A percentile compares a stretch with the other conserved stretches of the same genome.
phyloP scores from a whole-genome alignment of 2,113 vertebrate species.

The Zapornia atra region DNA sequence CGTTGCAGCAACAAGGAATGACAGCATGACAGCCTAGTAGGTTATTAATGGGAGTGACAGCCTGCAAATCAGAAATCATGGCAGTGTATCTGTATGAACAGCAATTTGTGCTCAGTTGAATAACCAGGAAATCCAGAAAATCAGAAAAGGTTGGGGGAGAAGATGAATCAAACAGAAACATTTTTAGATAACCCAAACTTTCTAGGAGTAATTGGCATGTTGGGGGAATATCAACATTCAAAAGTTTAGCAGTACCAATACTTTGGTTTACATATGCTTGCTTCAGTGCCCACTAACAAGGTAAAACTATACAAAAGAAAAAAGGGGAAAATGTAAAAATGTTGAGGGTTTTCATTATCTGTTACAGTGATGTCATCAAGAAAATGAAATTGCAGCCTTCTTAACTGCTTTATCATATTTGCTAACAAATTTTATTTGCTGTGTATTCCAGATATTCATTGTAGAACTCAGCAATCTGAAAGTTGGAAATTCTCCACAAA shows the following conservation, averaged over 20 bases:
- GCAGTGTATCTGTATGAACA: constrained; percentile 65
- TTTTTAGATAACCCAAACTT: constrained; percentile 55
- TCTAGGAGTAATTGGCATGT: constrained; percentile 40
- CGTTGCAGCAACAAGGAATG: constrained; percentile 73
- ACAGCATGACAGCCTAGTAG: constrained; percentile 74
- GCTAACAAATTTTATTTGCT: neutral
- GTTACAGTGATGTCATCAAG: neutral
- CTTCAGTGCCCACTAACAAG: neutral
- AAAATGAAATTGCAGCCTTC: neutral
- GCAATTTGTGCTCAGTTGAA: constrained; percentile 74
- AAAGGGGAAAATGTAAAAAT: neutral
- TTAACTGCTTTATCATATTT: constrained; percentile 9
- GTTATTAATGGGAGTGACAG: constrained; percentile 80
- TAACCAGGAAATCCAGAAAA: constrained; percentile 72
- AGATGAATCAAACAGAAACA: constrained; percentile 64
- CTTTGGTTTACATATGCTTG: neutral
- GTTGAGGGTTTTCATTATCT: neutral
- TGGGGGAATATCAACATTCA: neutral
- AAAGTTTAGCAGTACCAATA: neutral
- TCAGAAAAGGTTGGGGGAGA: constrained; percentile 48
- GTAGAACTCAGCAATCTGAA: neutral
- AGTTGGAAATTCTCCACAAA: neutral
- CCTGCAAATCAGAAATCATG: constrained; percentile 80
- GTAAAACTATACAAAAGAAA: constrained; percentile 22
- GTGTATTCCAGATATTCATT: neutral